A percentile compares a stretch with the other conserved stretches of the same genome.
Evolutionary conservation across 2,113 vertebrate genomes (phyloP).

Genomic region (Tringa solitaria): DNA sequence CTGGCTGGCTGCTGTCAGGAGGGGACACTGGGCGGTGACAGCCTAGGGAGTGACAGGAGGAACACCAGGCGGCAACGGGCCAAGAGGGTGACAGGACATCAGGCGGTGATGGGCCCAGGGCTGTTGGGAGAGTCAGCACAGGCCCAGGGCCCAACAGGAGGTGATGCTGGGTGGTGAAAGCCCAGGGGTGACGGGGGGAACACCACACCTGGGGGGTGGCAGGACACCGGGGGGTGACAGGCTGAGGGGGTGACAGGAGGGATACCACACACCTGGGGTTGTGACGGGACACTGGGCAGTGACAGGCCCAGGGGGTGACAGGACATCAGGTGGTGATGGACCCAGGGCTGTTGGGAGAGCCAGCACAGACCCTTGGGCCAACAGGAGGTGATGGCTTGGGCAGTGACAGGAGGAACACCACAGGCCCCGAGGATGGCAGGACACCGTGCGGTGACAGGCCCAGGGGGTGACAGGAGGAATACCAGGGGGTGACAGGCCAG

Average conservation of each 20-base stretch:
- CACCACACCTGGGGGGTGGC: not conserved
- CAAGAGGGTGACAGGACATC: too few species aligned
- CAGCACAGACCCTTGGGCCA: not conserved
- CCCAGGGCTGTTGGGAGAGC: not conserved
- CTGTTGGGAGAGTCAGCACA: not conserved
- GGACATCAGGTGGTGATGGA: rapidly evolving
- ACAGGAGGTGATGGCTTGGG: not conserved
- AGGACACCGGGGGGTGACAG: not conserved
- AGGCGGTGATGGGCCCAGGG: not conserved
- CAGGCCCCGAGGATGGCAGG: not conserved
- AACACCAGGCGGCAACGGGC: too few species aligned
- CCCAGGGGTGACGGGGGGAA: not conserved
- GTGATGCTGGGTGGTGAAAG: not conserved
- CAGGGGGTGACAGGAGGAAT: not conserved
- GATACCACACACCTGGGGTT: too few species aligned
- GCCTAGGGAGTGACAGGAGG: not conserved
- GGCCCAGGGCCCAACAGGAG: too few species aligned
- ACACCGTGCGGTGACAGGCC: not conserved
- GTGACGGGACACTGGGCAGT: too few species aligned
- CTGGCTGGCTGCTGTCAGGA: not conserved
- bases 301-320: not conserved
- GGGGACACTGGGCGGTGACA: not conserved
- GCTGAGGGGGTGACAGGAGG: not conserved
- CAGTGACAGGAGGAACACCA: not conserved
- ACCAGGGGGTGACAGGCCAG: not conserved